Evolutionary conservation across 1,140 invertebrate genomes (phyloP).

Genomic region (Lethocerus indicus): DNA sequence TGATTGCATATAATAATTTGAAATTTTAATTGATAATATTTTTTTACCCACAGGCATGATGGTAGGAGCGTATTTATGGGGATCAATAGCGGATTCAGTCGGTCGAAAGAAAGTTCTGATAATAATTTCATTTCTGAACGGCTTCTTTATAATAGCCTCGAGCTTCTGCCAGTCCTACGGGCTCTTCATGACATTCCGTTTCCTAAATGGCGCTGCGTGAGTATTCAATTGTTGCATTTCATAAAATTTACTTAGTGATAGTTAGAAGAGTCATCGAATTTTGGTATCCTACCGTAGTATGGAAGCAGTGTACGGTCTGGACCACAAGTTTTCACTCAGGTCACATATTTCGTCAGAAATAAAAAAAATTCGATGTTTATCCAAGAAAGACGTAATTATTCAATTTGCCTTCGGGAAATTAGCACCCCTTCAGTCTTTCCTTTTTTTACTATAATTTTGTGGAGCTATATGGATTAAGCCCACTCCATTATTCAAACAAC

Average conservation of each 20-base stretch:
- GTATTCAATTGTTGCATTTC: constrained; percentile 26
- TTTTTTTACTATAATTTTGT: background rate
- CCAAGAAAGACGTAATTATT: too few species aligned
- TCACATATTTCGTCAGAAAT: too few species aligned
- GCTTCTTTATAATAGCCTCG: constrained; percentile 68
- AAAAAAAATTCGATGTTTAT: too few species aligned
- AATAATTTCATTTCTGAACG: constrained; percentile 77
- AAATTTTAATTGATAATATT: constrained; percentile 2
- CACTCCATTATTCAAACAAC: too few species aligned
- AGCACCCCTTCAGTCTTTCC: too few species aligned
- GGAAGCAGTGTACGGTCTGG: too few species aligned
- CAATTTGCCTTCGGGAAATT: too few species aligned
- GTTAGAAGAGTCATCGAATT: too few species aligned
- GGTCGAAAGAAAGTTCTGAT: constrained; percentile 73
- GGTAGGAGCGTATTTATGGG: constrained; percentile 81
- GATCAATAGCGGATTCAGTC: constrained; percentile 69
- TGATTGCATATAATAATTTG: too few species aligned
- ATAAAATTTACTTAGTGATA: too few species aligned
- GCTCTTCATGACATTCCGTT: constrained; percentile 74
- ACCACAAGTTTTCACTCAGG: too few species aligned
- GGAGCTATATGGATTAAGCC: background rate
- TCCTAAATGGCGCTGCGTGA: constrained; percentile 84
- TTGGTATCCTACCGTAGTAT: too few species aligned
- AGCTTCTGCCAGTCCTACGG: constrained; percentile 74
- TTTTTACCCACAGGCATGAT: constrained; percentile 64